Percentiles rank a stretch among this genome's conserved stretches.
Conservation (phyloP, 1,140 invertebrate species). For the Drosophila kurseongensis region DNA sequence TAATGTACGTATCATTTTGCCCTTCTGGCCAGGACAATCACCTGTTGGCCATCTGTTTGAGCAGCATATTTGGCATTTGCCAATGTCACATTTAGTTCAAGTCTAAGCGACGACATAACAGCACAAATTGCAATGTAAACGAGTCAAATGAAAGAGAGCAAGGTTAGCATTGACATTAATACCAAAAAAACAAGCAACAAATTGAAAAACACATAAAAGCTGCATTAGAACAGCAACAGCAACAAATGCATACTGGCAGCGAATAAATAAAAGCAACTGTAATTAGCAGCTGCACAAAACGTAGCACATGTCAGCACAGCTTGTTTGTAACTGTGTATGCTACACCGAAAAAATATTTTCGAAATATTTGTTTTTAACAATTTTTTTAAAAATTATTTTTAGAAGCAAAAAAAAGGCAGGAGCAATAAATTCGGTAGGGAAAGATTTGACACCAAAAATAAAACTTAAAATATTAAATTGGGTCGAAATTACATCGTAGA, state of each 20-base stretch:
- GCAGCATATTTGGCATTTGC: constrained; percentile 9
- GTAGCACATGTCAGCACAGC: constrained; percentile 47
- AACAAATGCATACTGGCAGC: constrained; percentile 9
- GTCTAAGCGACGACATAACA: constrained; percentile 33
- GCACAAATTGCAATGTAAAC: constrained; percentile 62
- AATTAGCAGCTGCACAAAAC: constrained; percentile 79
- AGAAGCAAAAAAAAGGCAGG: too few relatives aligned
- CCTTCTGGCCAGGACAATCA: not conserved
- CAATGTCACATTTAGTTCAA: constrained; percentile 47
- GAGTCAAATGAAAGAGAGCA: constrained; percentile 77
- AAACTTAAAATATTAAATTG: too few relatives aligned
- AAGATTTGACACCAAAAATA: not conserved
- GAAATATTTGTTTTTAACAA: not conserved
- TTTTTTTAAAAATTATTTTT: too few relatives aligned
- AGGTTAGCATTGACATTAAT: constrained; percentile 81
- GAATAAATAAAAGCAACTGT: constrained; percentile 72
- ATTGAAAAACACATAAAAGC: constrained; percentile 69
- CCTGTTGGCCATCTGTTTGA: constrained; percentile 1
- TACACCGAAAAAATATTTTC: constrained; percentile 2
- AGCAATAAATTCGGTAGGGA: too few relatives aligned
- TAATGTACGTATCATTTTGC: not conserved
- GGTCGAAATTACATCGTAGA: too few relatives aligned
- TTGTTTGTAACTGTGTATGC: constrained; percentile 30
- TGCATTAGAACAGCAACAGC: constrained; percentile 50
- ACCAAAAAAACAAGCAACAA: constrained; percentile 68